Conservation (phyloP, 92 coral and sea anemone species). For the Porites rus region DNA sequence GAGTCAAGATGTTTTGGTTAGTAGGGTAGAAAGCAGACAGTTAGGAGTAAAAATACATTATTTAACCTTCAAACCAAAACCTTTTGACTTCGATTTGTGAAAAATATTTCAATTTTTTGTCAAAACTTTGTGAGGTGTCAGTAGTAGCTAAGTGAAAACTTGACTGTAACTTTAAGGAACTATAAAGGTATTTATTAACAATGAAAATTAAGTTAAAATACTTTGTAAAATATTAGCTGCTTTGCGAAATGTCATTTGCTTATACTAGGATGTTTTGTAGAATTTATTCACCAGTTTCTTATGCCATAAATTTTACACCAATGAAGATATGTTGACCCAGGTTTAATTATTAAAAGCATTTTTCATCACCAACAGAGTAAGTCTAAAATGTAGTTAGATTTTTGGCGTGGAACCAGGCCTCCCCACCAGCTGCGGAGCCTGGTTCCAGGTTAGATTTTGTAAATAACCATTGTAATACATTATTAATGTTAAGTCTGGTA, state of each 20-base stretch:
- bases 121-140: too few relatives aligned
- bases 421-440: too few relatives aligned
- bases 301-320: conserved; percentile 9
- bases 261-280: not conserved
- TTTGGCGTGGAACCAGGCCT: too few relatives aligned
- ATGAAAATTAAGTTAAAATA: not conserved
- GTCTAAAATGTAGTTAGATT: conserved; percentile 14
- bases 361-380: not conserved
- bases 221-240: not conserved
- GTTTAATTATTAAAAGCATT: not conserved
- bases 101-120: too few relatives aligned
- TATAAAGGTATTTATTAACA: conserved; percentile 8
- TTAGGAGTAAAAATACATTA: too few relatives aligned
- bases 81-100: too few relatives aligned
- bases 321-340: too few relatives aligned
- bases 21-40: too few relatives aligned
- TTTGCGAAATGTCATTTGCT: conserved; percentile 3
- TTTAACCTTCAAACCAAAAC: too few relatives aligned
- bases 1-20: too few relatives aligned
- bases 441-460: not conserved
- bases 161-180: conserved; percentile 1
- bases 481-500: not conserved
- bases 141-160: too few relatives aligned
- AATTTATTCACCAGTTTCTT: not conserved
- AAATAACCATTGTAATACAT: not conserved